Evolutionary conservation across 2,888 invertebrate species (phyloP), one percentile per base, ranked within the genome.

Genomic region (Acanthosepion pharaonis): DNA sequence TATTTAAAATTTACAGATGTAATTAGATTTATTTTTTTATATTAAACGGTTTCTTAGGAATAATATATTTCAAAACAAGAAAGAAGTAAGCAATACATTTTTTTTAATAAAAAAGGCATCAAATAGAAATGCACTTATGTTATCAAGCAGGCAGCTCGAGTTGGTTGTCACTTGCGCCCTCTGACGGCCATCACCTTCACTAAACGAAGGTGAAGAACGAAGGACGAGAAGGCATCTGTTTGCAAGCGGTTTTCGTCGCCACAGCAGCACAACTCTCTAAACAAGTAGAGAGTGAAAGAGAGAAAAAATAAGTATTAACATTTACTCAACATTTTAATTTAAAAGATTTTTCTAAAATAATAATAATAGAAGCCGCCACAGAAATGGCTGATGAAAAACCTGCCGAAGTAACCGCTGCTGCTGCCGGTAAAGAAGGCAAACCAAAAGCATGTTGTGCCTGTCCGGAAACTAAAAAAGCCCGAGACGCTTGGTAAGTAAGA

Each of bases 401-500:
- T 25, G 93, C 28, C 11, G 93, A 93, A 93, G 93, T 18, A 93
- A 15, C n/a, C 33, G 33, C 33, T 15, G 94, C 92, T 0, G n/a
- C 42, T n/a, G 55, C n/a, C 78, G 59, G 94, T 53, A 95, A 94
- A 42, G 95, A 96, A 93, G 96, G 96, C 95, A 99, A 99, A 97
- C 98, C 99, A 95, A 99, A 99, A 97, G 98, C 99, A 8, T 99
- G 99, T 97, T 99, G 99, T 98, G 99, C 99, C 8, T 99, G 99
- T 97, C 99, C 99, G 0, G 99, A 99, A 98, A 99, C 99, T 0
- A 99, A 99, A 97, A 98, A 98, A 97, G 98, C 98, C 64, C 98
- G 99, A 96, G 99, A 99, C 98, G 98, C 98, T 95, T 99, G 99
- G 99, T 99, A 98, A 98, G 98, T 95, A 78, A 33, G 5, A 78